Base-by-base conservation (phyloP, 2,888 invertebrate species). In the Prenolepis imparis region DNA sequence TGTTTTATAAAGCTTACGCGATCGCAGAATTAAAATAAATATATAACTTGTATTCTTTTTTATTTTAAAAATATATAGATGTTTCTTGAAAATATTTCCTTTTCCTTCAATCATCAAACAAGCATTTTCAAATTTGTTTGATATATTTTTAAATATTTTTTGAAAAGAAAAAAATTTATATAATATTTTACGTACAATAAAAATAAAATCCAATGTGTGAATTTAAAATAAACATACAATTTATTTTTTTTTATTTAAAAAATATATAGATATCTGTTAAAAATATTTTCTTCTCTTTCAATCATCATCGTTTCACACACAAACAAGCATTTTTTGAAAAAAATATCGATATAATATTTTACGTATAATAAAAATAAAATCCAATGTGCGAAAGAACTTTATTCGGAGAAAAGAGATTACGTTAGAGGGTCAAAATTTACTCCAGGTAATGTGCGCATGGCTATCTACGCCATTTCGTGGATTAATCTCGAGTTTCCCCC, bases 21-120 rank as follows among this genome's bases (percentile, higher is more conserved):
- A 52, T n/a, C n/a, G n/a, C 48, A 52, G 5, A 52, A 52, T n/a
- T 52, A n/a, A 1, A n/a, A 52, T 52, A 52, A 52, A n/a, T 18
- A n/a, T n/a, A 2, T 28, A 28, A 28, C 28, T 8, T n/a, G 1
- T n/a, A 52, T n/a, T 52, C 18, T n/a, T 18, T 48, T 52, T 52
- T 52, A 52, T 52, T 52, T n/a, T 52, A 52, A 52, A 52, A n/a
- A n/a, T n/a, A n/a, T n/a, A 52, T 36, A 52, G n/a, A 52, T 48
- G 5, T 18, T 6, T 48, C 18, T 3, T 48, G 18, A 48, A 48
- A 18, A 48, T 48, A 48, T 48, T 48, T 18, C 18, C 18, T 48
- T 52, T 52, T 5, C 48, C 48, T n/a, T n/a, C 41, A 4, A 41
- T 41, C 48, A 48, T 52, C 2, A n/a, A n/a, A 6, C n/a, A n/a